phyloP scores from a whole-genome alignment of 2,888 invertebrate genomes.

The Lasioglossum morio region DNA sequence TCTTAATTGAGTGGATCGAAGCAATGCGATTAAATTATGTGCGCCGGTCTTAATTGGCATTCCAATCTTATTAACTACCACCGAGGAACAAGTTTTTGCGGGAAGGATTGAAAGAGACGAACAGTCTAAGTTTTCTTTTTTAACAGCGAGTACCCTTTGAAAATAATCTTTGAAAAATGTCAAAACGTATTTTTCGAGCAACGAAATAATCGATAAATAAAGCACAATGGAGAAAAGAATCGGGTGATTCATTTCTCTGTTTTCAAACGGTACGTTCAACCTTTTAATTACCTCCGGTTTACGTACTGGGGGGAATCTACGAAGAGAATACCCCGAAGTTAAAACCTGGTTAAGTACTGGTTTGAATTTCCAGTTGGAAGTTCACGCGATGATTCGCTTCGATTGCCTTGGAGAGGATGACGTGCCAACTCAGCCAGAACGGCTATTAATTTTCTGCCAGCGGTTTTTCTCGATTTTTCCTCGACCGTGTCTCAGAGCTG shows the following conservation, averaged over 20 bases:
- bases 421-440: constrained; percentile 61
- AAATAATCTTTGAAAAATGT: neutral
- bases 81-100: neutral
- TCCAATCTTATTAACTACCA: neutral
- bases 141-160: neutral
- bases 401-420: constrained; percentile 59
- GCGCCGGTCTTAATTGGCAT: neutral
- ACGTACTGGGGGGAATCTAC: constrained; percentile 56
- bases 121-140: too few species aligned
- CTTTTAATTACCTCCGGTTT: constrained; percentile 66
- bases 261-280: constrained; percentile 59
- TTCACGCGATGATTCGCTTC: constrained; percentile 71
- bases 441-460: constrained; percentile 60
- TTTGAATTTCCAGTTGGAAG: constrained; percentile 74
- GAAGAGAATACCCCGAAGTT: constrained; percentile 64
- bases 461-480: constrained; percentile 22
- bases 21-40: neutral
- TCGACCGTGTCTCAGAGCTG: neutral
- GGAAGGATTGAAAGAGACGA: neutral
- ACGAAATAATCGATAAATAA: constrained; percentile 22
- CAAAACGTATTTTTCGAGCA: neutral
- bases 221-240: constrained; percentile 8
- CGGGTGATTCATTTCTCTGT: constrained; percentile 24
- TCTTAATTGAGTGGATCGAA: neutral
- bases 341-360: constrained; percentile 58